Percentiles rank a stretch among this genome's conserved stretches.
Evolutionary conservation across 2,888 invertebrate species (phyloP).

Genomic region (Venusia cambrica): DNA sequence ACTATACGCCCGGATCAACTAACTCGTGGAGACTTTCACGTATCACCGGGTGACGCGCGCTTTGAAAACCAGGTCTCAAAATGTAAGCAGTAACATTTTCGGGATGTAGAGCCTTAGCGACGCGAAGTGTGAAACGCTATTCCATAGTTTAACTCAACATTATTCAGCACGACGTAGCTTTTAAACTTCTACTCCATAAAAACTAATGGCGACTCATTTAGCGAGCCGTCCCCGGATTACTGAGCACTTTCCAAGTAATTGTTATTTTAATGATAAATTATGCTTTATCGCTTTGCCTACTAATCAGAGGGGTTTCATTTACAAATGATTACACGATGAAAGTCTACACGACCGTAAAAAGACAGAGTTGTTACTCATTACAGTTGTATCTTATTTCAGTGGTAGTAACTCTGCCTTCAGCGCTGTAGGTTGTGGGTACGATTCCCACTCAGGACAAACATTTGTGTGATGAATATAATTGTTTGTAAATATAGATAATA

Average conservation of each 20-base stretch:
- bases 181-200: conserved; percentile 52
- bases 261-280: conserved; percentile 28
- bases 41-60: background rate
- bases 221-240: conserved; percentile 33
- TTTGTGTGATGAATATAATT: no score
- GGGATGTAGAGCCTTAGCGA: conserved; percentile 12
- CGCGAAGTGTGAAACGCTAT: conserved; percentile 39
- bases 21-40: conserved; percentile 5
- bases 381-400: no score
- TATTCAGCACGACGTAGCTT: conserved; percentile 33
- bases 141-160: conserved; percentile 41
- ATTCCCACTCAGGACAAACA: no score
- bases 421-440: no score
- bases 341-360: no score
- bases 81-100: conserved; percentile 1
- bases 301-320: conserved; percentile 3
- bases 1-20: conserved; percentile 25
- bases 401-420: no score
- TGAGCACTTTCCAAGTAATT: conserved; percentile 32
- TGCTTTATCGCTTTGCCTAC: conserved; percentile 11
- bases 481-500: no score
- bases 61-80: conserved; percentile 1
- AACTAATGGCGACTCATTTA: conserved; percentile 54
- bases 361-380: no score
- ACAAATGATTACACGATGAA: no score